Base-by-base conservation (phyloP, 1,140 invertebrate species). In the Drosophila suzukii region DNA sequence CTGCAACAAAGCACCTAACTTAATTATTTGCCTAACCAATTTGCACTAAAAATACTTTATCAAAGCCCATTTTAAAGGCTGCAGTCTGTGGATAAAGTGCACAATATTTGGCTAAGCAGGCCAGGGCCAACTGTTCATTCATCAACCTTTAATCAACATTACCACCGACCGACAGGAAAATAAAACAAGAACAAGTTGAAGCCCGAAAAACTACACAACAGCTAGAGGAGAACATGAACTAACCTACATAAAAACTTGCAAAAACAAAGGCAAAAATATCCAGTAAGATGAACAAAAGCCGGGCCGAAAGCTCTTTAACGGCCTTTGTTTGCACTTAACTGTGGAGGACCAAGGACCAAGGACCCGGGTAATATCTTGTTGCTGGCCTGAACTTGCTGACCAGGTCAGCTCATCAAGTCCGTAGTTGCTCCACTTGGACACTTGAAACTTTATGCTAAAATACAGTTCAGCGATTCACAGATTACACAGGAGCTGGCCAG, bases 361-460 rank as follows among this genome's bases (percentile, higher is more conserved):
- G 59, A 78, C 53, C 72, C 36, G 7, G 41, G 65, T 30, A 66
- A 68, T 76, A 76, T 76, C 50, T 62, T 78, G 44, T 78, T 58
- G 55, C 58, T 47, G 61, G 30, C 58, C 60, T 66, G 73, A 75
- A 75, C 73, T 27, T 75, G 73, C 54, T 76, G 73, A 76, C 73
- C 73, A 76, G 73, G 73, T 67, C 61, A 75, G 49, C 73, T 76
- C 72, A 76, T 75, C 49, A 60, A 47, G 41, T 49, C 62, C 56
- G 70, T 65, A 51, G 58, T 63, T 47, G 61, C 65, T 44, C 51
- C 49, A 34, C 49, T 51, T 11, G 30, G 49, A 36, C 60, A 74
- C 83, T 88, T 81, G 77, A 90, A 89, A 89, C 82, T 89, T 78
- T 84, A 89, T 89, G 85, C 84, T 62, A 73, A 86, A 89, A 67